phyloP scores from a whole-genome alignment of 1,140 invertebrate genomes.

The Neodiprion lecontei region DNA sequence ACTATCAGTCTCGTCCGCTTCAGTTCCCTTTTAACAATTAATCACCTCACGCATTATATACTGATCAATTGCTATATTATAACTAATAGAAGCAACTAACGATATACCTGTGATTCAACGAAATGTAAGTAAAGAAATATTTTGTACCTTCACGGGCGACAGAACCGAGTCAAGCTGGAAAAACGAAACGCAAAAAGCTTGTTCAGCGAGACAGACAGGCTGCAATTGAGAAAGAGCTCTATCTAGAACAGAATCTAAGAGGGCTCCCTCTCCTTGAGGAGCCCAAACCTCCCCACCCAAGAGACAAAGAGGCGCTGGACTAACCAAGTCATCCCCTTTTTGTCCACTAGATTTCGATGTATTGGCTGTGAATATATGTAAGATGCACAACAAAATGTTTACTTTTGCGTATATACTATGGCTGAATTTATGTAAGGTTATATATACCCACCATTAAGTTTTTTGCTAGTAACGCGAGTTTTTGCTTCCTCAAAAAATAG shows the following conservation, averaged over 20 bases:
- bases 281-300: slow-evolving; percentile 52
- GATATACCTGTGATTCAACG: background rate
- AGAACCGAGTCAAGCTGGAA: slow-evolving; percentile 82
- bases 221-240: slow-evolving; percentile 87
- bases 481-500: slow-evolving; percentile 82
- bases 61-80: background rate
- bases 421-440: too few species aligned
- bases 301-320: slow-evolving; percentile 53
- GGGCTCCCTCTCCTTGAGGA: slow-evolving; percentile 52
- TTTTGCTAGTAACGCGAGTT: slow-evolving; percentile 57
- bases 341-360: slow-evolving; percentile 47
- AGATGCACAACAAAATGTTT: slow-evolving; percentile 9
- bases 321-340: slow-evolving; percentile 51
- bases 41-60: too few species aligned
- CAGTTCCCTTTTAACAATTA: slow-evolving; percentile 33
- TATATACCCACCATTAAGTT: slow-evolving; percentile 41
- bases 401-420: too few species aligned
- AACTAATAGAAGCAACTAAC: background rate
- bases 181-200: slow-evolving; percentile 94
- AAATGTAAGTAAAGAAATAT: slow-evolving; percentile 14
- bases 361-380: slow-evolving; percentile 31
- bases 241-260: slow-evolving; percentile 76
- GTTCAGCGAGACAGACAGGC: slow-evolving; percentile 91
- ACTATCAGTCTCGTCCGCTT: slow-evolving; percentile 47
- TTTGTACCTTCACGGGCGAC: slow-evolving; percentile 54